Percentiles rank a stretch among this genome's conserved stretches.
Evolutionary conservation across 2,797 vertebrate genomes (phyloP).

Genomic region (Ataeniobius toweri): DNA sequence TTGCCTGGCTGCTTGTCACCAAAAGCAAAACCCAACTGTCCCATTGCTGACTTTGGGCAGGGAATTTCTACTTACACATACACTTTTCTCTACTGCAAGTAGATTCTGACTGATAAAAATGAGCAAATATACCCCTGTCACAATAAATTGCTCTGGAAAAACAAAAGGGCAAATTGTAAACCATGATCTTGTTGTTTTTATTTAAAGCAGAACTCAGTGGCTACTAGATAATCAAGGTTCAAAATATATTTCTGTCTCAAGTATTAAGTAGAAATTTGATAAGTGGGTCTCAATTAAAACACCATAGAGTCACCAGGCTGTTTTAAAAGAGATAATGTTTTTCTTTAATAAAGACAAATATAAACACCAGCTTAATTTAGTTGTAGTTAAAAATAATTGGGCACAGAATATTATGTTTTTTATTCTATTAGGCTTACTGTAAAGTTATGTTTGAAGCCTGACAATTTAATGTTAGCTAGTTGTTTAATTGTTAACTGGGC

Average conservation of each 20-base stretch:
- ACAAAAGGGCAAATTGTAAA: background rate
- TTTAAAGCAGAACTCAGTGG: background rate
- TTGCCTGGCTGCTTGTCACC: conserved; percentile 49
- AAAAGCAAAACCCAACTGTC: conserved; percentile 59
- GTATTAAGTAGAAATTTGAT: background rate
- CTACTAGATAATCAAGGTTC: background rate
- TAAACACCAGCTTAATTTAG: background rate
- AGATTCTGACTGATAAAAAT: background rate
- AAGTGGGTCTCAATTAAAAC: background rate
- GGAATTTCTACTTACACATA: conserved; percentile 21
- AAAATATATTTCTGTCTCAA: background rate
- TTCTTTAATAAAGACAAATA: background rate
- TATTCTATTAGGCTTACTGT: too few species aligned
- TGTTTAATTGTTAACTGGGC: too few species aligned
- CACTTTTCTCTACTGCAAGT: background rate
- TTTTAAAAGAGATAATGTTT: background rate
- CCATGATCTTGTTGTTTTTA: too few species aligned
- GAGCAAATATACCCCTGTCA: background rate
- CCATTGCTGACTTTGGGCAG: conserved; percentile 44
- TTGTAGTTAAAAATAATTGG: too few species aligned
- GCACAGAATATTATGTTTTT: too few species aligned
- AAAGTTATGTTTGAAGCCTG: too few species aligned
- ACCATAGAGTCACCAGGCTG: background rate
- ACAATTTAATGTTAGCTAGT: too few species aligned
- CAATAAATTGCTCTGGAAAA: background rate